Evolutionary conservation across 2,888 invertebrate genomes (phyloP), one percentile per base, ranked within the genome.

Genomic region (Leucania comma): DNA sequence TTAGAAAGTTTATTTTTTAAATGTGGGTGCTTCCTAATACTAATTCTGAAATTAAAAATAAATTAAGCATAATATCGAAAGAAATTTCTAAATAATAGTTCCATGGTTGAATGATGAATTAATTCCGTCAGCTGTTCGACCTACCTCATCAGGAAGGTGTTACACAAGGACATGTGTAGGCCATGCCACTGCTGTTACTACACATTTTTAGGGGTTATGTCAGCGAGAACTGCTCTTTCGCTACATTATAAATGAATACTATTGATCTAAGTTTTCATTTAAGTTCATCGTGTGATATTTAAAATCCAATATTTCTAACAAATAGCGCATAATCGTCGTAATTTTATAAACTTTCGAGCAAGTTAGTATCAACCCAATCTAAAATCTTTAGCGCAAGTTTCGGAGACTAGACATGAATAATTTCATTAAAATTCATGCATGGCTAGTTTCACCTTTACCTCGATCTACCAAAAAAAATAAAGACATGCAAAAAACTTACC

Each of bases 401-500:
- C n/a, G 1, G 12, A 60, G 26, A 50, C 14, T 26, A 56, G 22
- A n/a, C n/a, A 56, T 29, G 50, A 51, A 48, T 58, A 57, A 51
- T 51, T 56, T 50, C 50, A 62, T 50, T 62, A 56, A 53, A 51
- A 56, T 77, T 51, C 51, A 79, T 63, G 66, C 65, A 66, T 42
- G 56, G 22, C n/a, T 68, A 35, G 51, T 48, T 60, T 53, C 66
- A 80, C 75, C 35, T 64, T 56, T 61, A 61, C 58, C 38, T 42
- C 10, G 24, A 48, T 29, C 14, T n/a, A 65, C n/a, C 17, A 61
- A 64, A 66, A 20, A 58, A 58, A 53, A 38, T 17, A 42, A 10
- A 58, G 38, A 1, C 17, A 62, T 9, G 48, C 54, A 69, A 26
- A 42, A 78, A 51, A 93, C 95, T 95, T 80, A 96, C 96, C 96